Evolutionary conservation across 2,797 vertebrate genomes (phyloP), one percentile per base, ranked within the genome.

Genomic region (Pipistrellus kuhlii): DNA sequence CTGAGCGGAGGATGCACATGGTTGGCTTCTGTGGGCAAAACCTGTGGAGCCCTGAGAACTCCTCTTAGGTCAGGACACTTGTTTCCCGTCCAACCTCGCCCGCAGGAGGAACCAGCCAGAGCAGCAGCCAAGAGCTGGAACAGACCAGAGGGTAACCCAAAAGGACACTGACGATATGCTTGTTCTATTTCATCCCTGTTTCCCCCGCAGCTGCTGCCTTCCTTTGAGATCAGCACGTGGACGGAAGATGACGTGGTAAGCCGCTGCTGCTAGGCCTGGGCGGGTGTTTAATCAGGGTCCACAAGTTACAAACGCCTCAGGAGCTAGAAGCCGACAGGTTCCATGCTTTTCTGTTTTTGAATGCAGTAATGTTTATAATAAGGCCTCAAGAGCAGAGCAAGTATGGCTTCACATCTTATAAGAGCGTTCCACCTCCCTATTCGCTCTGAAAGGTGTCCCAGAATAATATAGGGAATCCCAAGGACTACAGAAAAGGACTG

Each of bases 161-260:
- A 83, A 71, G 69, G 75, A 75, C 78, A 35, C 81, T 83, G 92
- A 81, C 83, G 64, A 75, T 85, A 23, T 88, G 8, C 64, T 96
- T 97, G 81, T 81, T 53, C 38, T 14, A 94, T 95, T 83, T 78
- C 98, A 96, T 98, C 97, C 97, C 0, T 98, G 76, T 98, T 96
- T 98, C 96, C 98, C 96, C 96, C 83, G 44, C 98, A 99, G 99
- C 97, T 99, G 98, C 98, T 99, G 97, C 99, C 99, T 95, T 99
- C 98, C 92, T 99, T 99, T 97, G 99, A 99, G 98, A 99, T 99
- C 97, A 98, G 99, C 93, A 98, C 99, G 2, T 99, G 99, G 99
- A 99, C 99, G 0, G 99, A 99, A 97, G 99, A 99, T 83, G 99
- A 99, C 89, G 99, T 99, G 99, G 99, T 99, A 98, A 99, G 99